Percentiles rank a stretch among this genome's conserved stretches.
Conservation (phyloP, 2,888 invertebrate genomes). For the Lochmaea capreae region DNA sequence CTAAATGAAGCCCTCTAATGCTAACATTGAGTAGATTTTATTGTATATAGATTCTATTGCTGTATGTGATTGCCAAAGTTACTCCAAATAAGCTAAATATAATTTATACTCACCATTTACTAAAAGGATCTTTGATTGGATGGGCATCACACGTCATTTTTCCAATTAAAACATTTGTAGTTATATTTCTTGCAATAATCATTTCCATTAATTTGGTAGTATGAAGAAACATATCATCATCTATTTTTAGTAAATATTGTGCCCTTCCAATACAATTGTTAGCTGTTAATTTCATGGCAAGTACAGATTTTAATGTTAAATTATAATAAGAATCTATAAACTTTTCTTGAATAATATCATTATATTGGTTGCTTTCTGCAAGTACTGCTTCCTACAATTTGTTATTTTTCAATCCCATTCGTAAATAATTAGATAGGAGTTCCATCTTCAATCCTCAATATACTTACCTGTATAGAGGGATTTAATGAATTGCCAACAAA, state of each 20-base stretch:
- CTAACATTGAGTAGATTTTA: too few species aligned
- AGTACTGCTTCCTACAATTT: constrained; percentile 68
- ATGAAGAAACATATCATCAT: constrained; percentile 89
- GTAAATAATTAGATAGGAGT: not conserved
- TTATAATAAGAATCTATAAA: constrained; percentile 89
- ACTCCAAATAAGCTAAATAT: too few species aligned
- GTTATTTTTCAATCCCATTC: not conserved
- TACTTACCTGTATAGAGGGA: constrained; percentile 68
- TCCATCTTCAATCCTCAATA: too few species aligned
- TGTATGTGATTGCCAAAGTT: too few species aligned
- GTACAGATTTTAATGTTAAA: constrained; percentile 85
- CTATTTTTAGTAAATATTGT: constrained; percentile 82
- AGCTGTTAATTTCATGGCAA: constrained; percentile 85
- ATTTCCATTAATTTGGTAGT: constrained; percentile 61
- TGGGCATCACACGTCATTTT: constrained; percentile 82
- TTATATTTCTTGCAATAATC: constrained; percentile 51
- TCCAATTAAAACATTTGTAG: constrained; percentile 74
- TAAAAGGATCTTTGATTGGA: constrained; percentile 78
- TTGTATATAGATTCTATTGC: too few species aligned
- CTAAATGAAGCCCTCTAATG: too few species aligned
- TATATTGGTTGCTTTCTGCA: constrained; percentile 75
- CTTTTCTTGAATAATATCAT: constrained; percentile 85
- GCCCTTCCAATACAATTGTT: constrained; percentile 71
- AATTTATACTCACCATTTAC: constrained; percentile 75
- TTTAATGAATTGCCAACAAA: constrained; percentile 71